Evolutionary conservation across 2,797 vertebrate genomes (phyloP).

Genomic region (Percopsis omiscomaycus): DNA sequence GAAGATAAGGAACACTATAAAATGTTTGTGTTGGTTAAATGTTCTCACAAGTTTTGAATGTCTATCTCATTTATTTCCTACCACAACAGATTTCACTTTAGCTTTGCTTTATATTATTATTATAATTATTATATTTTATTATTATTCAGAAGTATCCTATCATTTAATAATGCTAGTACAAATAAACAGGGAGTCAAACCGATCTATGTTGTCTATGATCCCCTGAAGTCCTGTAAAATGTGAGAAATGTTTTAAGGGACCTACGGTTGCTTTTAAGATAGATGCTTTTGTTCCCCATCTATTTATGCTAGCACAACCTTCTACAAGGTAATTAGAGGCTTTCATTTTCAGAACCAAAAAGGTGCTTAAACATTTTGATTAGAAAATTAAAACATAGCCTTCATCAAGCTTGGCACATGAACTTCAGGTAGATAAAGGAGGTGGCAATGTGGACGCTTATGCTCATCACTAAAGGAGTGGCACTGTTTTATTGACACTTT

Average conservation of each 20-base stretch:
- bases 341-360: conserved; percentile 11
- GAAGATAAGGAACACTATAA: conserved; percentile 19
- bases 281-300: not conserved
- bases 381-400: conserved; percentile 15
- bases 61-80: conserved; percentile 9
- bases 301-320: conserved; percentile 12
- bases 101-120: conserved; percentile 19
- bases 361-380: not conserved
- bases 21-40: conserved; percentile 21
- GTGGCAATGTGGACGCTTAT: conserved; percentile 44
- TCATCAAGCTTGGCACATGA: conserved; percentile 63
- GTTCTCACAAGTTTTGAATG: conserved; percentile 14
- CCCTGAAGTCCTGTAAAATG: not conserved
- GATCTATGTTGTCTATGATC: conserved; percentile 1
- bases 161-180: conserved; percentile 12
- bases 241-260: not conserved
- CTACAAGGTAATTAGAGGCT: conserved; percentile 15
- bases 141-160: conserved; percentile 15
- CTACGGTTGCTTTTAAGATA: conserved; percentile 1
- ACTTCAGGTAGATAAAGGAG: conserved; percentile 64
- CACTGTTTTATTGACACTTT: conserved; percentile 56
- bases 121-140: conserved; percentile 1
- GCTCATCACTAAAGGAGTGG: conserved; percentile 47
- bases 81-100: conserved; percentile 11
- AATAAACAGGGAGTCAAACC: conserved; percentile 19